These are phyloP conservation scores for Sprattus sprattus DNA, from an alignment of 2,113 vertebrate genomes.

Conservation along the genomic window DNA sequence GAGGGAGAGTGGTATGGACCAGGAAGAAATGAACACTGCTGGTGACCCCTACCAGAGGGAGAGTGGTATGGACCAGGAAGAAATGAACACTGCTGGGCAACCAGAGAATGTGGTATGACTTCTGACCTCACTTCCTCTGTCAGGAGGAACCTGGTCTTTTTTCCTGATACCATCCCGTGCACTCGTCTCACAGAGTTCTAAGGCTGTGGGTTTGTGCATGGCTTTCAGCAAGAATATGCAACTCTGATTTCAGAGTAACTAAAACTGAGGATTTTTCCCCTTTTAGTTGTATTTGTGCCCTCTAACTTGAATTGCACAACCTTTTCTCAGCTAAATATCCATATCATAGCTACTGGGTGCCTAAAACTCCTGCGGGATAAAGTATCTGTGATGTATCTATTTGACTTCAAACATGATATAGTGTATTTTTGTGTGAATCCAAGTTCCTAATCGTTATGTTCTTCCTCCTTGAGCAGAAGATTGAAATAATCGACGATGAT, in stretches of 20 bases:
- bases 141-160: not conserved
- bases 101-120: slow-evolving; percentile 84
- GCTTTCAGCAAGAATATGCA: not conserved
- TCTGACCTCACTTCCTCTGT: not conserved
- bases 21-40: slow-evolving; percentile 30
- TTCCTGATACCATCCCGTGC: not conserved
- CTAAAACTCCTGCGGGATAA: not conserved
- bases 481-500: slow-evolving; percentile 88
- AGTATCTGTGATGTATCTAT: not conserved
- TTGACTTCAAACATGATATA: not conserved
- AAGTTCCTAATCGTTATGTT: not conserved
- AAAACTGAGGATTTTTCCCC: not conserved
- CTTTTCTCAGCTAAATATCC: not conserved
- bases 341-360: not conserved
- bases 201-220: not conserved
- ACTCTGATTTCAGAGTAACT: not conserved
- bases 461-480: slow-evolving; percentile 77
- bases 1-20: slow-evolving; percentile 65
- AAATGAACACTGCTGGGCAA: slow-evolving; percentile 51
- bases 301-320: not conserved
- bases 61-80: slow-evolving; percentile 56
- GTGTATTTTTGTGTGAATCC: not conserved
- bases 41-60: slow-evolving; percentile 73
- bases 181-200: not conserved
- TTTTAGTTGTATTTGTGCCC: not conserved